These are phyloP conservation scores for Cladopsammia gracilis DNA, from an alignment of 64 coral and sea anemone genomes.

Conservation along the genomic window DNA sequence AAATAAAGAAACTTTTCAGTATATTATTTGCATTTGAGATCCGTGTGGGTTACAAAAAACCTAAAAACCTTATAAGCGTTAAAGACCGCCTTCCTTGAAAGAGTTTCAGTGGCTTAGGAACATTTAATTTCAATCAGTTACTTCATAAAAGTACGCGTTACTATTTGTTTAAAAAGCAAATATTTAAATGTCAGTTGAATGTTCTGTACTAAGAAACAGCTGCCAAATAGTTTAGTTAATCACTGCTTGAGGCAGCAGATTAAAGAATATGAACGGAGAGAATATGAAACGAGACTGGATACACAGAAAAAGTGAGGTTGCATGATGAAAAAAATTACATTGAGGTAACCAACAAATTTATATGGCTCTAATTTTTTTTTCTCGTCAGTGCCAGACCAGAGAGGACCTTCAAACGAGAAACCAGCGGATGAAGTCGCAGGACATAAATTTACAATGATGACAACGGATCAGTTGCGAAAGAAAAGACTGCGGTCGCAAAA, in stretches of 20 bases:
- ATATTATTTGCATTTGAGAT: too few species aligned
- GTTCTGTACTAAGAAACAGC: not conserved
- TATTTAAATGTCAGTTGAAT: not conserved
- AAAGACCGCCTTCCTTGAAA: too few species aligned
- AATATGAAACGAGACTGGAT: not conserved
- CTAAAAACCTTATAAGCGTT: too few species aligned
- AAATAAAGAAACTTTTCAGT: too few species aligned
- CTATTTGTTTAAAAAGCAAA: constrained; percentile 1
- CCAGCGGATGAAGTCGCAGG: not conserved
- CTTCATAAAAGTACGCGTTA: not conserved
- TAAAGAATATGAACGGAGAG: not conserved
- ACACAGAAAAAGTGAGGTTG: too few species aligned
- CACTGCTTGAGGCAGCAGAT: not conserved
- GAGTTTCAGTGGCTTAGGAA: not conserved
- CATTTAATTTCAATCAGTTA: not conserved
- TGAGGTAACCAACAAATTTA: too few species aligned
- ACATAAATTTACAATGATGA: not conserved
- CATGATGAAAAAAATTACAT: too few species aligned
- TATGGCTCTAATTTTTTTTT: too few species aligned
- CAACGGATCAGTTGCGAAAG: not conserved
- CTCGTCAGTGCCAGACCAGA: too few species aligned
- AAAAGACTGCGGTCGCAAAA: not conserved
- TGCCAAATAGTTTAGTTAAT: not conserved
- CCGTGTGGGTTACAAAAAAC: too few species aligned
- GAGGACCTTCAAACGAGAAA: not conserved